phyloP scores from a whole-genome alignment of 2,888 invertebrate species.

The Melanchra persicariae region DNA sequence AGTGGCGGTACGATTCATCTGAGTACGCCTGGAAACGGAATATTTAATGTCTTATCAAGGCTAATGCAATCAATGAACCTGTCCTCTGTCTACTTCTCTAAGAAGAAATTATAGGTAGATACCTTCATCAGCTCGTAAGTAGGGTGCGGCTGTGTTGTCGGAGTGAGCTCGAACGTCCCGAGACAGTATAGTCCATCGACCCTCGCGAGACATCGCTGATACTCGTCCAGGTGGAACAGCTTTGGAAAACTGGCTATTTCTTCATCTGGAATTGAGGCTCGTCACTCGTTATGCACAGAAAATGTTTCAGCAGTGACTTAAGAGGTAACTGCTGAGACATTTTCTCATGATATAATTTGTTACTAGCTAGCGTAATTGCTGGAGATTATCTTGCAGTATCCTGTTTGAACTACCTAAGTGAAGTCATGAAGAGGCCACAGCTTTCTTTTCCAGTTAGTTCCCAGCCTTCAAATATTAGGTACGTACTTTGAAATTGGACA shows the following conservation, averaged over 20 bases:
- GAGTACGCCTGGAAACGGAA: conserved; percentile 52
- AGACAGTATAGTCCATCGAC: conserved; percentile 67
- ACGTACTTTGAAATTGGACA: too few species aligned
- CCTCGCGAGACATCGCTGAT: conserved; percentile 65
- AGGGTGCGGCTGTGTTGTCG: conserved; percentile 51
- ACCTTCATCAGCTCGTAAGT: conserved; percentile 65
- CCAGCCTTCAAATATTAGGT: too few species aligned
- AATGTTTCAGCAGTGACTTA: too few species aligned
- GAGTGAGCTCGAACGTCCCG: conserved; percentile 65
- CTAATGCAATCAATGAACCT: background rate
- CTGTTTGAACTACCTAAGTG: too few species aligned
- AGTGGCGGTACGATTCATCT: conserved; percentile 51
- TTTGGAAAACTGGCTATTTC: conserved; percentile 63
- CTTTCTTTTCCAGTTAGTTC: too few species aligned
- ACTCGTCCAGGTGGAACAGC: conserved; percentile 70
- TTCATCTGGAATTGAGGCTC: conserved; percentile 58
- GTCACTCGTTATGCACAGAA: too few species aligned
- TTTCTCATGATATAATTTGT: too few species aligned
- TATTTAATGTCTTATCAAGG: background rate
- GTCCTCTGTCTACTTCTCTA: background rate
- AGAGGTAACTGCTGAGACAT: too few species aligned
- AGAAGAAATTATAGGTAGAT: background rate
- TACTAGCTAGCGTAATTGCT: too few species aligned
- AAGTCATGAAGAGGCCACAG: too few species aligned
- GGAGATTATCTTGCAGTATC: too few species aligned